Evolutionary conservation across 2,888 invertebrate genomes (phyloP).

Genomic region (Chouioia cunea): DNA sequence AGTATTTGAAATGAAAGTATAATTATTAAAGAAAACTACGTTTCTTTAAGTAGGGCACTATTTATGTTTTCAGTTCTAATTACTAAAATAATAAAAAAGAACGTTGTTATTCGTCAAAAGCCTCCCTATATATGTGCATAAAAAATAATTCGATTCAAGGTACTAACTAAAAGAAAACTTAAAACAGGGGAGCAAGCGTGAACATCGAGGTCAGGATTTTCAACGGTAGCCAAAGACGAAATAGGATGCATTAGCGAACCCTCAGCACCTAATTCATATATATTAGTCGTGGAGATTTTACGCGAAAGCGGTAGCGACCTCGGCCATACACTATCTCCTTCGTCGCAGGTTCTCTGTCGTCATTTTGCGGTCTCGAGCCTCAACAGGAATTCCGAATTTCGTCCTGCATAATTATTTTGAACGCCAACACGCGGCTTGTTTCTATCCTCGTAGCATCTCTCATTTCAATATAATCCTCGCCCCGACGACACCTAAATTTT

Average conservation of each 20-base stretch:
- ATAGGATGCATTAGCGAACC: conserved; percentile 14
- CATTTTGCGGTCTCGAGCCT: conserved; percentile 1
- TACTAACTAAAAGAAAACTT: too few species aligned
- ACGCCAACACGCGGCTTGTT: conserved; percentile 47
- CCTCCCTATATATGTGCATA: too few species aligned
- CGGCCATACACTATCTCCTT: conserved; percentile 12
- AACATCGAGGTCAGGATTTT: too few species aligned
- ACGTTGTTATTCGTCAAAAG: too few species aligned
- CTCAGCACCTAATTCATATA: conserved; percentile 4
- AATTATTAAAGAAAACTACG: too few species aligned
- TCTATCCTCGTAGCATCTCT: conserved; percentile 43
- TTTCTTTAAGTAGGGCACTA: too few species aligned
- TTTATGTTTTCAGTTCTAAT: too few species aligned
- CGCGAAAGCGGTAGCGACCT: neutral
- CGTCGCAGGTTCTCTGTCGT: neutral
- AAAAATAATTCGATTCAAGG: too few species aligned
- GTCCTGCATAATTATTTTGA: conserved; percentile 47
- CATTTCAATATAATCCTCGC: conserved; percentile 49
- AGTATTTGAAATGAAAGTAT: too few species aligned
- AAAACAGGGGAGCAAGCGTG: too few species aligned
- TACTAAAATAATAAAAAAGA: too few species aligned
- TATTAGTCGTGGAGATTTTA: conserved; percentile 21
- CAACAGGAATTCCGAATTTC: neutral
- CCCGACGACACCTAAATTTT: neutral
- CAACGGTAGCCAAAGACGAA: neutral